Evolutionary conservation across 2,113 vertebrate genomes (phyloP).

Genomic region (Pluvialis apricaria): DNA sequence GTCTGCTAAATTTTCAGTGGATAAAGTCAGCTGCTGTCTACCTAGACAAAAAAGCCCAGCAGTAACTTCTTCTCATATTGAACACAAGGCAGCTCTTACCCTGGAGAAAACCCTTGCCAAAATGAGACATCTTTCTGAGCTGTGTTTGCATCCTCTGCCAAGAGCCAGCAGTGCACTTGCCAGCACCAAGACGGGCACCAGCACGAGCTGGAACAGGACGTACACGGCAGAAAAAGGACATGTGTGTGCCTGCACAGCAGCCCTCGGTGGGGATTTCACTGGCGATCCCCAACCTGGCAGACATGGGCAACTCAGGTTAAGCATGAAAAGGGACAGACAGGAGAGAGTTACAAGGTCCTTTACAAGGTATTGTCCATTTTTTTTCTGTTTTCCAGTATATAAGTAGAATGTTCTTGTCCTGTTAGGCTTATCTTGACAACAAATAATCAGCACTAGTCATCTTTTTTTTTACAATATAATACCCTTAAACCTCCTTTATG

Average conservation of each 20-base stretch:
- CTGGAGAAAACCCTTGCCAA: not conserved
- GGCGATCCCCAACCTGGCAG: not conserved
- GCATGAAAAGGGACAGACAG: not conserved
- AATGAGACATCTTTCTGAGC: not conserved
- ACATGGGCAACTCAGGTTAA: not conserved
- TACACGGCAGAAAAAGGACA: not conserved
- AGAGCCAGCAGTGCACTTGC: not conserved
- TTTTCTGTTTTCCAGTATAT: not conserved
- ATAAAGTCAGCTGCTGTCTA: not conserved
- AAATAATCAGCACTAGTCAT: not conserved
- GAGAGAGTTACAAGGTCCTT: not conserved
- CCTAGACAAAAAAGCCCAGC: not conserved
- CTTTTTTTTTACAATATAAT: not conserved
- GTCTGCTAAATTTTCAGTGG: not conserved
- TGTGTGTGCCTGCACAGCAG: not conserved
- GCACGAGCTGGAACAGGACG: fast-evolving
- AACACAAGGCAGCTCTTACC: not conserved
- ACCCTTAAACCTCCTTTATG: not conserved
- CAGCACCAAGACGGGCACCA: not conserved
- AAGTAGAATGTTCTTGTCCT: not conserved
- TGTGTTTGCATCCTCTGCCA: not conserved
- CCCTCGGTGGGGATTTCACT: not conserved
- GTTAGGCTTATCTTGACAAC: not conserved
- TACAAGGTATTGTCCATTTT: not conserved
- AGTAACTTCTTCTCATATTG: not conserved